A percentile compares a stretch with the other conserved stretches of the same genome.
Conservation (phyloP, 1,140 invertebrate species). For the Lanistes nyassanus region DNA sequence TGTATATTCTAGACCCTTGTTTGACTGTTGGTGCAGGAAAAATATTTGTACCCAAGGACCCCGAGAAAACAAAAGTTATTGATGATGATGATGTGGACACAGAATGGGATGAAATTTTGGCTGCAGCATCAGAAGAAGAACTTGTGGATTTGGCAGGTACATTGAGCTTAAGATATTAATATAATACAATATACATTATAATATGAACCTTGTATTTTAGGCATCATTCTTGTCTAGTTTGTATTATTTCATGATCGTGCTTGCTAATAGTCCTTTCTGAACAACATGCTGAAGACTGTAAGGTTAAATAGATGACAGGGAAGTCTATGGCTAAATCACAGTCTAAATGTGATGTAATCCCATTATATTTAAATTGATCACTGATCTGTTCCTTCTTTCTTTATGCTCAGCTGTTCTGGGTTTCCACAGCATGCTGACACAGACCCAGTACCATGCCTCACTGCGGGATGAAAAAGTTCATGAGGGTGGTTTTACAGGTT, state of each 20-base stretch:
- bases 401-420: conserved; percentile 89
- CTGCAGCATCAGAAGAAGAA: conserved; percentile 93
- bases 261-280: no score
- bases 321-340: no score
- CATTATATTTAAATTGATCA: background rate
- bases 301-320: no score
- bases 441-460: conserved; percentile 99
- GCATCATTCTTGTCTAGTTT: no score
- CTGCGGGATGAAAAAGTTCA: conserved; percentile 64
- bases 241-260: no score
- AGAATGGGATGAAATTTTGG: conserved; percentile 94
- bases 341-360: no score
- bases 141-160: conserved; percentile 98
- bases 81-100: conserved; percentile 81
- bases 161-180: conserved; percentile 1
- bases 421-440: conserved; percentile 99
- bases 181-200: no score
- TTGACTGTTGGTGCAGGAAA: conserved; percentile 60
- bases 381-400: background rate
- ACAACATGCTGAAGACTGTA: no score
- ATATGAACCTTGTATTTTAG: no score
- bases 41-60: conserved; percentile 83
- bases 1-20: no score
- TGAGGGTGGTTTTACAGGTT: conserved; percentile 64
- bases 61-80: conserved; percentile 69